phyloP scores from a whole-genome alignment of 2,888 invertebrate species.

The Leistus spinibarbis region DNA sequence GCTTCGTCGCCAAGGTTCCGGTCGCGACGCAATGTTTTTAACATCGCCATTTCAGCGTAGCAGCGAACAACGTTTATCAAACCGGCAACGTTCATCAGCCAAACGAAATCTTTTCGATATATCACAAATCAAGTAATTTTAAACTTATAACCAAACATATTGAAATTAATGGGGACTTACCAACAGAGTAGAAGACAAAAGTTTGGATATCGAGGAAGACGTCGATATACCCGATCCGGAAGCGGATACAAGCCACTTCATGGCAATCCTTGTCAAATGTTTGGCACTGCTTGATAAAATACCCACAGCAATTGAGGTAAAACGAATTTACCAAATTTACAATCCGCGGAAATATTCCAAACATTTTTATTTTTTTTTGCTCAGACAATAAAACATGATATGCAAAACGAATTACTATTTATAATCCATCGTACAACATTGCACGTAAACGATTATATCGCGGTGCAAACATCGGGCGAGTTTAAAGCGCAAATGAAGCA shows the following conservation, averaged over 20 bases:
- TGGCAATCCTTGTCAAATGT: slow-evolving; percentile 84
- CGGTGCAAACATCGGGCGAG: slow-evolving; percentile 52
- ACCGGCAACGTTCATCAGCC: slow-evolving; percentile 61
- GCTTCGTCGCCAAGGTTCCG: slow-evolving; percentile 68
- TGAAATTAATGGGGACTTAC: slow-evolving; percentile 49
- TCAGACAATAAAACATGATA: slow-evolving; percentile 81
- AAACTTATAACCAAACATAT: background rate
- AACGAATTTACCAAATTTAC: background rate
- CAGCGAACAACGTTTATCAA: slow-evolving; percentile 63
- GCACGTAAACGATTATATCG: slow-evolving; percentile 71
- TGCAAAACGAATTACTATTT: slow-evolving; percentile 79
- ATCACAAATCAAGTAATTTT: slow-evolving; percentile 28
- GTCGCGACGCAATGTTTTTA: slow-evolving; percentile 57
- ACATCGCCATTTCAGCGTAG: slow-evolving; percentile 65
- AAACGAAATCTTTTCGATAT: slow-evolving; percentile 63
- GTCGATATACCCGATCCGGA: slow-evolving; percentile 65
- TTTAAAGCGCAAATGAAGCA: slow-evolving; percentile 51
- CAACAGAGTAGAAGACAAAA: slow-evolving; percentile 48
- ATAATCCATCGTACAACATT: slow-evolving; percentile 66
- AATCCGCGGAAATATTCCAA: background rate
- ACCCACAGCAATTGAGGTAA: slow-evolving; percentile 83
- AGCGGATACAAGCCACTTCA: slow-evolving; percentile 69
- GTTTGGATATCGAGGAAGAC: slow-evolving; percentile 62
- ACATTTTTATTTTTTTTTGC: too few relatives aligned
- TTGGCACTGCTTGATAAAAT: slow-evolving; percentile 82